Evolutionary conservation across 35 echinoderm and acorn worm genomes (phyloP).

Genomic region (Diadema setosum): DNA sequence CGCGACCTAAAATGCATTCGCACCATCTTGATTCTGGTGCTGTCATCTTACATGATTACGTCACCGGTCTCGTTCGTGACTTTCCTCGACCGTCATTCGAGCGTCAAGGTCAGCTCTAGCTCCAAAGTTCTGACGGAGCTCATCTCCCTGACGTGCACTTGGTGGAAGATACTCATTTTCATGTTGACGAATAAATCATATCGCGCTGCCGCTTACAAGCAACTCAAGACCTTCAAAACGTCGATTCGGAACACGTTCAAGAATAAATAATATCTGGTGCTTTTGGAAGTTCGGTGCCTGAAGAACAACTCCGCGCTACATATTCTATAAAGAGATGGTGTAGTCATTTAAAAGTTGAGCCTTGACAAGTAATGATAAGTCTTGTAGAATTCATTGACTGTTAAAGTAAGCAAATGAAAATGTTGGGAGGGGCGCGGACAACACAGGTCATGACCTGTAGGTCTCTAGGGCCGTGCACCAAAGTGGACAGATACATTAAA

Average conservation of each 20-base stretch:
- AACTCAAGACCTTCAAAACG: neutral
- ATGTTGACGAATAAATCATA: neutral
- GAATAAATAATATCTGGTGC: too few relatives aligned
- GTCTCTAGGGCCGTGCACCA: too few relatives aligned
- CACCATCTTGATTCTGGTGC: neutral
- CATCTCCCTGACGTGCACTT: neutral
- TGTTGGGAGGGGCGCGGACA: too few relatives aligned
- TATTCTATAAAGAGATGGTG: too few relatives aligned
- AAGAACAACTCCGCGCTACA: too few relatives aligned
- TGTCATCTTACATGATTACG: neutral
- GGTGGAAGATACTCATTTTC: neutral
- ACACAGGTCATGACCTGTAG: too few relatives aligned
- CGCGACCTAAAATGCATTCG: neutral
- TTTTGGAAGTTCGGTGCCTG: too few relatives aligned
- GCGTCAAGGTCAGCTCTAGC: neutral
- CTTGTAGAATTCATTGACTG: too few relatives aligned
- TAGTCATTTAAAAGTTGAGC: too few relatives aligned
- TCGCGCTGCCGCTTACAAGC: neutral
- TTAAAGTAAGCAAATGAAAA: too few relatives aligned
- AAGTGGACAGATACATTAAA: too few relatives aligned
- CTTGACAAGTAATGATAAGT: too few relatives aligned
- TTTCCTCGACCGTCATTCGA: neutral
- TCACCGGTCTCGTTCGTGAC: neutral
- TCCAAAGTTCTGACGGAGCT: neutral
- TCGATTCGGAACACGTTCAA: neutral